phyloP scores from a whole-genome alignment of 2,888 invertebrate species.

The Trissolcus japonicus region DNA sequence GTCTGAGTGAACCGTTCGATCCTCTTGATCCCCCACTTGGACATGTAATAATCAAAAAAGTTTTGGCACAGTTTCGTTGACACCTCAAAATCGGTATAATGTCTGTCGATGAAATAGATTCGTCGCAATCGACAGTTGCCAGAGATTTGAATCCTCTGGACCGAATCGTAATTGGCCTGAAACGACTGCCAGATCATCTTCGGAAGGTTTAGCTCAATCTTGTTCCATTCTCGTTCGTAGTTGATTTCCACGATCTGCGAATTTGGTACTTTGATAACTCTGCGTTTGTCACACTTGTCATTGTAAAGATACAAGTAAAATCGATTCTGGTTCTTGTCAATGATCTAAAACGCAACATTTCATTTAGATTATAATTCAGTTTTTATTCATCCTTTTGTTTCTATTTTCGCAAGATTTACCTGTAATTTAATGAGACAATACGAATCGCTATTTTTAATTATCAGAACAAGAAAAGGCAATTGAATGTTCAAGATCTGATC shows the following conservation, averaged over 20 bases:
- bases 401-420: slow-evolving; percentile 77
- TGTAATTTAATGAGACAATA: slow-evolving; percentile 97
- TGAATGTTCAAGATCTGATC: slow-evolving; percentile 94
- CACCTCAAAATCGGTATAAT: slow-evolving; percentile 66
- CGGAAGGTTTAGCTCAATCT: slow-evolving; percentile 94
- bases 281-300: slow-evolving; percentile 88
- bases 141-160: slow-evolving; percentile 91
- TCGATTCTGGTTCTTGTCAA: slow-evolving; percentile 62
- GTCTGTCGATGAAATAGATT: slow-evolving; percentile 86
- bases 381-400: slow-evolving; percentile 1
- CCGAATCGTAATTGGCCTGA: slow-evolving; percentile 94
- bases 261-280: slow-evolving; percentile 24
- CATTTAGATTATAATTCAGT: neutral
- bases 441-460: slow-evolving; percentile 95
- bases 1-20: slow-evolving; percentile 68
- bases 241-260: slow-evolving; percentile 90
- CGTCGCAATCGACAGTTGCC: slow-evolving; percentile 95
- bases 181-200: slow-evolving; percentile 94
- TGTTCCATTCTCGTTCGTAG: slow-evolving; percentile 96
- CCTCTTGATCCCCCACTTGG: slow-evolving; percentile 67
- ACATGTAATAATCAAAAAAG: slow-evolving; percentile 68
- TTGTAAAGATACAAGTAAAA: slow-evolving; percentile 78
- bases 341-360: slow-evolving; percentile 57
- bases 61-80: slow-evolving; percentile 64
- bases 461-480: slow-evolving; percentile 94